Evolutionary conservation across 2,888 invertebrate species (phyloP).

Genomic region (Charanyca ferruginea): DNA sequence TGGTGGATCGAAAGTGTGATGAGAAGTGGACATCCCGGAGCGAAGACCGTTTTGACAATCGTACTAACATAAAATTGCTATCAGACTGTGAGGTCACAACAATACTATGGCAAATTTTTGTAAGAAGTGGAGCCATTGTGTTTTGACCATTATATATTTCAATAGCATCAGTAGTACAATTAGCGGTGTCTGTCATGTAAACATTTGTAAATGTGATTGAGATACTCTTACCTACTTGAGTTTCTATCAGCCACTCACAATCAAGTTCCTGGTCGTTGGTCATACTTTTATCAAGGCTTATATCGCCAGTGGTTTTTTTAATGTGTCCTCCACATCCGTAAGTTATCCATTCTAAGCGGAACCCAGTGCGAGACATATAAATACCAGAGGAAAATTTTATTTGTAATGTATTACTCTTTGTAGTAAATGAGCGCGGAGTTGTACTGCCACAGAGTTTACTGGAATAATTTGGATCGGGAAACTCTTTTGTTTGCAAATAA

Average conservation of each 20-base stretch:
- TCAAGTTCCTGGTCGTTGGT: constrained; percentile 89
- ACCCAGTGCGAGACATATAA: constrained; percentile 92
- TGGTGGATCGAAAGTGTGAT: constrained; percentile 80
- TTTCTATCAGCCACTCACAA: constrained; percentile 95
- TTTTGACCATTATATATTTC: constrained; percentile 93
- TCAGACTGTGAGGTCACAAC: constrained; percentile 90
- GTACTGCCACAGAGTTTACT: constrained; percentile 86
- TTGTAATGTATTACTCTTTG: constrained; percentile 91
- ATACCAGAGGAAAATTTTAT: constrained; percentile 93
- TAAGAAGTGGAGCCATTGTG: constrained; percentile 89
- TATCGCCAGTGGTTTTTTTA: constrained; percentile 87
- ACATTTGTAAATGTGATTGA: constrained; percentile 92
- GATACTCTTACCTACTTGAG: constrained; percentile 92
- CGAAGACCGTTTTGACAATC: constrained; percentile 91
- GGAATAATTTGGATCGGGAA: constrained; percentile 75
- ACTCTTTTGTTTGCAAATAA: constrained; percentile 90
- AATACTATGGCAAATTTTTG: constrained; percentile 91
- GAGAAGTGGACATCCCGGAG: constrained; percentile 92
- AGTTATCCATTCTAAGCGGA: constrained; percentile 95
- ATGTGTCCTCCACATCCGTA: constrained; percentile 94
- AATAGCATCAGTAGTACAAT: constrained; percentile 92
- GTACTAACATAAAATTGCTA: constrained; percentile 93
- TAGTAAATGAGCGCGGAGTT: constrained; percentile 89
- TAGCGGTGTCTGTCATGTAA: constrained; percentile 90
- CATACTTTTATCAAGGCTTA: constrained; percentile 93